phyloP scores from a whole-genome alignment of 2,888 invertebrate genomes.

The Chymomyza fuscimana region DNA sequence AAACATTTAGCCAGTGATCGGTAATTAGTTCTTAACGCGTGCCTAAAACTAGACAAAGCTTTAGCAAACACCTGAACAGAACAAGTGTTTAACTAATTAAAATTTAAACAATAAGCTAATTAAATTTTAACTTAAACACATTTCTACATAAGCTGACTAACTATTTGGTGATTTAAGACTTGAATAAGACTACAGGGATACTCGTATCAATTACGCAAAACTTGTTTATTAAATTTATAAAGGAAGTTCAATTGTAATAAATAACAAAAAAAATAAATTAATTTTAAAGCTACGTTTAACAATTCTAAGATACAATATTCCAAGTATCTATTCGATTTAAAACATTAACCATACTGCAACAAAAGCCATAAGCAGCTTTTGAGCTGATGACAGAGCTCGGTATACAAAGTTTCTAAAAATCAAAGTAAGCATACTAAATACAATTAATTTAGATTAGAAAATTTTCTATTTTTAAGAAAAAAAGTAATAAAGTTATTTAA shows the following conservation, averaged over 20 bases:
- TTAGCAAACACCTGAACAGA: constrained; percentile 24
- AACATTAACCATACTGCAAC: constrained; percentile 17
- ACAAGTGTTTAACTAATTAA: background rate
- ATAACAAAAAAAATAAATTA: background rate
- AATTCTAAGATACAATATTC: background rate
- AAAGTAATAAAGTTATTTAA: background rate
- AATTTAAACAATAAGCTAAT: background rate
- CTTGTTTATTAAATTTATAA: constrained; percentile 20
- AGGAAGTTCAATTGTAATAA: background rate
- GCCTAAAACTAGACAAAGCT: constrained; percentile 51
- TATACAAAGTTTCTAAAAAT: constrained; percentile 60
- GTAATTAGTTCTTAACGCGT: constrained; percentile 33
- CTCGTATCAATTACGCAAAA: constrained; percentile 50
- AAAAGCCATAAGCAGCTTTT: constrained; percentile 22
- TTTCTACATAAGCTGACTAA: constrained; percentile 7
- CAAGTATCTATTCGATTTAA: constrained; percentile 6
- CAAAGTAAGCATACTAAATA: constrained; percentile 50
- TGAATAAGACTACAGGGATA: constrained; percentile 55
- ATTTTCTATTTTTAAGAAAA: background rate
- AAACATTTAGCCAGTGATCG: background rate
- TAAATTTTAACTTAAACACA: background rate
- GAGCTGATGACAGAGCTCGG: constrained; percentile 51
- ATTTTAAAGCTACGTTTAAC: background rate
- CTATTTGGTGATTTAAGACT: constrained; percentile 39
- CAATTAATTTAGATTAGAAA: background rate